Conservation (phyloP, 2,888 invertebrate genomes). For the Apamea sordens region DNA sequence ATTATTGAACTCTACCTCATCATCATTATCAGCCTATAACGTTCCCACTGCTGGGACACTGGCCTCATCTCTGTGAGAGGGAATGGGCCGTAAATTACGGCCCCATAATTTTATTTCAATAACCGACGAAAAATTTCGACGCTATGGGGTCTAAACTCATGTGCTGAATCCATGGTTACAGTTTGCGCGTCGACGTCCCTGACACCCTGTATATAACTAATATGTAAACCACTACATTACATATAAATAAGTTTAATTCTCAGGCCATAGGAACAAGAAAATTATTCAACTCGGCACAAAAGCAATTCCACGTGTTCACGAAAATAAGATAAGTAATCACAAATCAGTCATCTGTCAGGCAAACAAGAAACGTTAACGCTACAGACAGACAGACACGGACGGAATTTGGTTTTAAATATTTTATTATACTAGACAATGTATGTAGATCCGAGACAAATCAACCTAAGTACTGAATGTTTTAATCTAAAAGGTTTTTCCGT, state of each 20-base stretch:
- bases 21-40: no score
- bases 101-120: no score
- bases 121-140: no score
- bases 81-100: no score
- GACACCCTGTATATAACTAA: no score
- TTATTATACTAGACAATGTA: background rate
- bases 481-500: background rate
- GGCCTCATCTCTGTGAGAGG: no score
- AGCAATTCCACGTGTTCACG: background rate
- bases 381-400: background rate
- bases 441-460: slow-evolving; percentile 5
- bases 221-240: background rate
- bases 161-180: no score
- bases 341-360: slow-evolving; percentile 9
- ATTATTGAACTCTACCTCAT: no score
- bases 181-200: no score
- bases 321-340: slow-evolving; percentile 2
- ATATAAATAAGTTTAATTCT: no score
- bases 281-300: background rate
- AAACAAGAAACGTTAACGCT: background rate
- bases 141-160: no score
- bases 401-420: slow-evolving; percentile 15
- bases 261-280: background rate
- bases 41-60: no score
- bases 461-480: slow-evolving; percentile 22